Conservation (phyloP, 2,113 vertebrate genomes). For the Neolamprologus toae region DNA sequence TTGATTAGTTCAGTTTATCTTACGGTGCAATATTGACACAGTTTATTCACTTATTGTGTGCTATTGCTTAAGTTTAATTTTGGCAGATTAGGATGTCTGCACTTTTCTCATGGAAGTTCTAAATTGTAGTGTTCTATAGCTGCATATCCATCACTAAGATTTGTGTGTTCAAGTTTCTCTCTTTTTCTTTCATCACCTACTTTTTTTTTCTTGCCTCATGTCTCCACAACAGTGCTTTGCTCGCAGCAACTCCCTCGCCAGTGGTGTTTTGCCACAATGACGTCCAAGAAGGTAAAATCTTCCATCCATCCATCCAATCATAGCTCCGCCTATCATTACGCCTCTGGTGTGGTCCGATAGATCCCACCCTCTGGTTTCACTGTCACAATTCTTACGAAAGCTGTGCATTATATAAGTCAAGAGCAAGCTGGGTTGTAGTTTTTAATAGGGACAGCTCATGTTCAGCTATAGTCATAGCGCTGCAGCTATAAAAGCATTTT, state of each 20-base stretch:
- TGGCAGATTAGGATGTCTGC: neutral
- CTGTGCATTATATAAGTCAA: neutral
- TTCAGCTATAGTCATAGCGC: neutral
- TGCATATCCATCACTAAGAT: neutral
- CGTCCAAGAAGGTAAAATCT: slow-evolving; percentile 84
- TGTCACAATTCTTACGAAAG: neutral
- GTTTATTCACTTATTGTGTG: neutral
- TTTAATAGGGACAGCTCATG: neutral
- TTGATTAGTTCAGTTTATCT: neutral
- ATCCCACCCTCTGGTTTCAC: neutral
- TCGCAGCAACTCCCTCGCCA: slow-evolving; percentile 79
- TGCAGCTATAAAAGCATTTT: neutral
- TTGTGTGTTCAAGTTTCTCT: neutral
- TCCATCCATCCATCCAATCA: neutral
- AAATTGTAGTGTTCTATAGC: neutral
- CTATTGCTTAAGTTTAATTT: neutral
- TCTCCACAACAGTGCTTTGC: slow-evolving; percentile 66
- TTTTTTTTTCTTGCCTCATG: neutral
- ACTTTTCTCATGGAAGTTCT: neutral
- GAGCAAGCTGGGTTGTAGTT: neutral
- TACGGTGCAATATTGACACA: neutral
- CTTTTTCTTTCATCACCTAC: neutral
- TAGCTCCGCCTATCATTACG: neutral
- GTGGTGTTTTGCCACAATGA: slow-evolving; percentile 97
- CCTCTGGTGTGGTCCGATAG: neutral